Conservation (phyloP, 2,797 vertebrate species). For the Sitta carolinensis region DNA sequence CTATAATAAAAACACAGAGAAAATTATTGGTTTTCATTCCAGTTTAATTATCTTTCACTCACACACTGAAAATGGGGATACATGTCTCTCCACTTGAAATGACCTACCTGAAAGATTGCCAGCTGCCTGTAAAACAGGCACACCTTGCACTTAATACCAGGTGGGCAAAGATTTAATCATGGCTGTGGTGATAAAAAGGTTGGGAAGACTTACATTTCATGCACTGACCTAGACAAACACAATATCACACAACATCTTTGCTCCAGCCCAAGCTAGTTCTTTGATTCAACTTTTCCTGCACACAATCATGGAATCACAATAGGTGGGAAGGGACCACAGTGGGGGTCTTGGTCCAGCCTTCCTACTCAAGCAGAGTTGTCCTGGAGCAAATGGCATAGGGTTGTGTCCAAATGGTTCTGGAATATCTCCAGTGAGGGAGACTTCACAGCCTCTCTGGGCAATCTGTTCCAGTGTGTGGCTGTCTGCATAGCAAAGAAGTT, state of each 20-base stretch:
- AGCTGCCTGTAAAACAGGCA: slow-evolving; percentile 8
- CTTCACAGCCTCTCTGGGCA: background rate
- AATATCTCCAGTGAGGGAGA: background rate
- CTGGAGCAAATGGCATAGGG: background rate
- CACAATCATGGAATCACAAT: background rate
- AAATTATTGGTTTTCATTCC: slow-evolving; percentile 79
- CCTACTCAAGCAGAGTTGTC: background rate
- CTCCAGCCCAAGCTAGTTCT: slow-evolving; percentile 4
- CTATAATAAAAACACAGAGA: background rate
- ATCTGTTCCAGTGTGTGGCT: too few species aligned
- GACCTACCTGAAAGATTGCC: slow-evolving; percentile 45
- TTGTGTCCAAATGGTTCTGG: background rate
- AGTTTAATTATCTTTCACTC: slow-evolving; percentile 74
- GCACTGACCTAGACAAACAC: slow-evolving; percentile 32
- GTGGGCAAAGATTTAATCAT: slow-evolving; percentile 48
- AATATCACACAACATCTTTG: background rate
- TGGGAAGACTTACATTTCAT: slow-evolving; percentile 34
- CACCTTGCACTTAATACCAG: slow-evolving; percentile 25
- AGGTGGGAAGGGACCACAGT: background rate
- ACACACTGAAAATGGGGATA: background rate
- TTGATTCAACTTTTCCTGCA: background rate
- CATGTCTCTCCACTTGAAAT: slow-evolving; percentile 35
- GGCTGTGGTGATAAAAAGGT: slow-evolving; percentile 1
- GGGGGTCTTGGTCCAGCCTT: background rate
- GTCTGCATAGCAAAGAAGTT: too few species aligned